Conservation (phyloP, 2,113 vertebrate genomes). For the Odocoileus hemionus region DNA sequence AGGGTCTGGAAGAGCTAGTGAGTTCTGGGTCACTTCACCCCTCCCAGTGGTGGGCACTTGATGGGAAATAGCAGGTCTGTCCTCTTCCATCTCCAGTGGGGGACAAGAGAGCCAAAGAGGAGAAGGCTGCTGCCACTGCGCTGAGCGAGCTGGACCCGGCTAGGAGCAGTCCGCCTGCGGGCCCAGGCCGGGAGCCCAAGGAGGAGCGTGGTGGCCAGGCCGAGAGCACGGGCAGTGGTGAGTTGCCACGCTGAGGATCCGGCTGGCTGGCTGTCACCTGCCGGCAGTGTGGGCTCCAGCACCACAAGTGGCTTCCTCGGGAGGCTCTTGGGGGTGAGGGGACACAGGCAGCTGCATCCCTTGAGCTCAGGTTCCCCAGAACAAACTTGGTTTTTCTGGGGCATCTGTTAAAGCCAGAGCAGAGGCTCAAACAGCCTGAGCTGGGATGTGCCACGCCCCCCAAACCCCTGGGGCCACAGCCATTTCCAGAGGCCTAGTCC, state of each 20-base stretch:
- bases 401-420: not conserved
- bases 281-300: not conserved
- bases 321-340: not conserved
- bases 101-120: not conserved
- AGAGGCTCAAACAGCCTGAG: not conserved
- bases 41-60: not conserved
- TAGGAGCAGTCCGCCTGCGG: accelerated
- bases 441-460: not conserved
- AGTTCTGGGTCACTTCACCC: not conserved
- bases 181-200: slow-evolving; percentile 50
- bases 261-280: not conserved
- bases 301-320: not conserved
- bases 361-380: not conserved
- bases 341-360: no score
- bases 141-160: not conserved
- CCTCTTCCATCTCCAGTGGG: slow-evolving; percentile 47
- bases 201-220: slow-evolving; percentile 45
- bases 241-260: not conserved
- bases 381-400: not conserved
- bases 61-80: slow-evolving; percentile 33
- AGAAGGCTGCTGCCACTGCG: accelerated
- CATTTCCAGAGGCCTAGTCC: not conserved
- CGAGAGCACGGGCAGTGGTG: not conserved
- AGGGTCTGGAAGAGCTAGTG: not conserved
- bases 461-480: not conserved